These are phyloP conservation scores for Phragmatobia fuliginosa DNA, from an alignment of 2,888 invertebrate genomes.

Conservation along the genomic window DNA sequence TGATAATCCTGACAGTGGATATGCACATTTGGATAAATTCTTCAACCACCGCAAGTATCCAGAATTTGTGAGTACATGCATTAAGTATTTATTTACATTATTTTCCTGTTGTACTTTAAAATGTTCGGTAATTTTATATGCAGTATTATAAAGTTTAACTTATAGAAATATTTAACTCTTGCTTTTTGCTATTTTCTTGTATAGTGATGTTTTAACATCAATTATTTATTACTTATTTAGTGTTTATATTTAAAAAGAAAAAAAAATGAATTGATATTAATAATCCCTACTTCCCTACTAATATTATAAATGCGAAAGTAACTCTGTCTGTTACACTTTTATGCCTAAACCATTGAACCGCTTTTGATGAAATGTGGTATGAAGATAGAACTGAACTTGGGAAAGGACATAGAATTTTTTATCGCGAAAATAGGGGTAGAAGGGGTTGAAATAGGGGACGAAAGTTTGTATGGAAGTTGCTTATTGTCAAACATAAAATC, in stretches of 20 bases:
- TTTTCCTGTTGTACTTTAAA: not conserved
- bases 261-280: not conserved
- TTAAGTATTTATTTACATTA: constrained; percentile 2
- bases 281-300: no score
- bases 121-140: not conserved
- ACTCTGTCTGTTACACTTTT: no score
- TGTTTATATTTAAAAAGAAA: not conserved
- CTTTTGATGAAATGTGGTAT: no score
- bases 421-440: no score
- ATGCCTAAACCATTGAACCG: no score
- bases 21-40: constrained; percentile 93
- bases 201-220: not conserved
- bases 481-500: no score
- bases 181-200: no score
- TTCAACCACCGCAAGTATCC: constrained; percentile 94
- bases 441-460: no score
- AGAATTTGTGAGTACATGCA: constrained; percentile 89
- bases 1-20: constrained; percentile 80
- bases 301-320: no score
- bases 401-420: no score
- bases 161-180: not conserved
- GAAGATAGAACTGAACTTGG: no score
- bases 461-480: no score
- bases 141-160: not conserved
- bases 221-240: not conserved